A percentile compares a stretch with the other conserved stretches of the same genome.
These are phyloP conservation scores for Manacus vitellinus DNA, from an alignment of 2,113 vertebrate genomes.

Conservation along the genomic window DNA sequence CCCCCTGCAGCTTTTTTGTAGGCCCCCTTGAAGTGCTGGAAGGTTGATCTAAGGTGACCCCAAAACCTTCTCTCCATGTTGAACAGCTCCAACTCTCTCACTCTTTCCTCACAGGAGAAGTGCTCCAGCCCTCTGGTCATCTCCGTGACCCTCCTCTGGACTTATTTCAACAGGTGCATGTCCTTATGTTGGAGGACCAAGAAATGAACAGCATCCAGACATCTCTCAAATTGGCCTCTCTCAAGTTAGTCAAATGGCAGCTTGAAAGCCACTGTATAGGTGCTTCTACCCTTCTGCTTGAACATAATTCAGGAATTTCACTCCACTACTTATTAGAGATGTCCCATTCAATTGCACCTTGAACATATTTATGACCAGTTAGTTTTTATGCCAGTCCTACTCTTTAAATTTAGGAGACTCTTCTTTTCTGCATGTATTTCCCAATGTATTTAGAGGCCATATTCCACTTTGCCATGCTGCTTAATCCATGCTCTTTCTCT, in stretches of 20 bases:
- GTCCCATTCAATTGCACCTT: background rate
- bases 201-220: background rate
- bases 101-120: background rate
- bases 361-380: background rate
- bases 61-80: background rate
- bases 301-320: background rate
- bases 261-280: background rate
- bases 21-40: background rate
- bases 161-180: background rate
- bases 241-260: background rate
- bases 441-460: background rate
- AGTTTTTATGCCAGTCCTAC: background rate
- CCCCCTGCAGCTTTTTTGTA: background rate
- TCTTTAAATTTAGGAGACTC: background rate
- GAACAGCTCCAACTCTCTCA: background rate
- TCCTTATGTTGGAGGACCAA: background rate
- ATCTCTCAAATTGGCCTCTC: background rate
- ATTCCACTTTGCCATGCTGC: background rate
- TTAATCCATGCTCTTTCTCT: background rate
- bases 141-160: background rate
- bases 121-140: background rate
- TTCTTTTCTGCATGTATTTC: background rate
- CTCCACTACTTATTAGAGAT: background rate
- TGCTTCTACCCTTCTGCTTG: background rate
- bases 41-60: background rate